Percentiles rank a stretch among this genome's conserved stretches.
Evolutionary conservation across 2,888 invertebrate species (phyloP).

Genomic region (Monopis laevigella): DNA sequence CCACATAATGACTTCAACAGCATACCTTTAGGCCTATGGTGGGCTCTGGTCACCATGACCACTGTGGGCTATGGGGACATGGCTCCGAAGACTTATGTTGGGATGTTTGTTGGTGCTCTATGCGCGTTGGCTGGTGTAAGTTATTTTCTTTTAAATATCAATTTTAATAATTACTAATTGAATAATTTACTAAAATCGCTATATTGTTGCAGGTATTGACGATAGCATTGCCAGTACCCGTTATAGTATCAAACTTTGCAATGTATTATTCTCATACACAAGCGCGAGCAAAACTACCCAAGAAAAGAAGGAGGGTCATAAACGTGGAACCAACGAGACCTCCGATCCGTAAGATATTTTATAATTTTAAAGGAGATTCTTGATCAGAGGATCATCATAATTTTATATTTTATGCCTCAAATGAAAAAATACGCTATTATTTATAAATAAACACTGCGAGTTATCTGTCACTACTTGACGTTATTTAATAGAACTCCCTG

Average conservation of each 20-base stretch:
- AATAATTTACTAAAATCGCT: conserved; percentile 1
- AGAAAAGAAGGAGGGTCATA: conserved; percentile 95
- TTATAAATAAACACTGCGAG: no score
- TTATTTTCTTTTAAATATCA: conserved; percentile 19
- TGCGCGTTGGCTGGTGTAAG: conserved; percentile 97
- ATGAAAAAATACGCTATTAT: no score
- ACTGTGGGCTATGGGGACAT: conserved; percentile 98
- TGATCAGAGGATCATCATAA: no score
- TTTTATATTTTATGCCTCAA: no score
- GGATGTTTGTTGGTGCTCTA: conserved; percentile 98
- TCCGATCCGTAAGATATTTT: conserved; percentile 58
- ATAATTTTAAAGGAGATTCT: no score
- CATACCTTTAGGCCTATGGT: conserved; percentile 97
- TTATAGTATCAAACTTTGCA: conserved; percentile 99
- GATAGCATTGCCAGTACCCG: conserved; percentile 98
- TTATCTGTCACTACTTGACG: no score
- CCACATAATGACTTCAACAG: conserved; percentile 98
- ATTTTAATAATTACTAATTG: not conserved
- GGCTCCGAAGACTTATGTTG: conserved; percentile 98
- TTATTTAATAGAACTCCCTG: no score
- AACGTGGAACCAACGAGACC: conserved; percentile 93
- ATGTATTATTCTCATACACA: conserved; percentile 97
- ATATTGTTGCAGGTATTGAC: conserved; percentile 72
- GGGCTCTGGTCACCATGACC: conserved; percentile 99
- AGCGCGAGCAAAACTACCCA: conserved; percentile 98